Evolutionary conservation across 2,888 invertebrate genomes (phyloP), one percentile per base, ranked within the genome.

Genomic region (Brenthis daphne): DNA sequence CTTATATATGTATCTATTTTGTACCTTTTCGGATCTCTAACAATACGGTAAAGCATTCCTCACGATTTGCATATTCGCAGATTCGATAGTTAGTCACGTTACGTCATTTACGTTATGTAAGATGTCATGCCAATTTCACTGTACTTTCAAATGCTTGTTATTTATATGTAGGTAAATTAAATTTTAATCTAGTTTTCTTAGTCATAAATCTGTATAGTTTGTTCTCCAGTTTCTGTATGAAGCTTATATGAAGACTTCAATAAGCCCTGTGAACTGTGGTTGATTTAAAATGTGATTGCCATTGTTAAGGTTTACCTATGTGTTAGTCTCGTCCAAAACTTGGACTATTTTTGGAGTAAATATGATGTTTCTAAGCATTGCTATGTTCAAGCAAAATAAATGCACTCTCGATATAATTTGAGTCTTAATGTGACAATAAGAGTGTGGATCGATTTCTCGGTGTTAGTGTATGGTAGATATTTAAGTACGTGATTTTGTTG

Each of bases 341-440:
- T 53, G 53, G 20, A 43, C 53, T 43, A 63, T 63, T 16, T 43
- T 63, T 63, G 54, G 20, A 53, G 53, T 51, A 20, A 63, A 51
- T 53, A 54, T 63, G 43, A 53, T 63, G 53, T 53, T 16, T 16
- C 16, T 16, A 16, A 16, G 16, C 16, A 20, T 20, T 20, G 20
- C 20, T 20, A 20, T 20, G 20, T 51, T 37, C 20, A 20, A 51
- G 2, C 20, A 37, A 53, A 51, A 16, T 4, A 37, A 53, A 63
- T 16, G 33, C 48, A 16, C 53, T 53, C 20, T 63, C 37, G 51
- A 37, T 53, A 37, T 63, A 14, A 20, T 33, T 43, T 37, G 37
- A 53, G 20, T 63, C 63, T 37, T 53, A 63, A 20, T 63, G 63
- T 74, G 77, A 81, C 78, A 78, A 78, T 77, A 77, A 76, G 73